A percentile compares a stretch with the other conserved stretches of the same genome.
Conservation (phyloP, 2,797 vertebrate genomes). For the Scyliorhinus canicula region DNA sequence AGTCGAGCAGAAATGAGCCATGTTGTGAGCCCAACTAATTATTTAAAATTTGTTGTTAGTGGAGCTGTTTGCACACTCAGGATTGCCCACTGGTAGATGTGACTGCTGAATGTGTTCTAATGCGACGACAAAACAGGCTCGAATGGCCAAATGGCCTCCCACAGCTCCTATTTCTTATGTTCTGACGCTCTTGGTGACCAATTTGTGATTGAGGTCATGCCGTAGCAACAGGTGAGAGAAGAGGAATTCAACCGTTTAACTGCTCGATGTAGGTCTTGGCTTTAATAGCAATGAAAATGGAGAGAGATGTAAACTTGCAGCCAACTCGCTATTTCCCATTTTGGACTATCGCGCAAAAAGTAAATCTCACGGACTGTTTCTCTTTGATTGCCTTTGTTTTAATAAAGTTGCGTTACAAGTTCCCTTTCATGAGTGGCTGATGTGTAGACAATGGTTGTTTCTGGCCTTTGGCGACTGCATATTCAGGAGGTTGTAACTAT, state of each 20-base stretch:
- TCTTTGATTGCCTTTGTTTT: not conserved
- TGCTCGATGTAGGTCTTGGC: too few relatives aligned
- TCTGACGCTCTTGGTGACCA: not conserved
- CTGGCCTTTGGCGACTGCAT: not conserved
- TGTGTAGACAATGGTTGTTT: not conserved
- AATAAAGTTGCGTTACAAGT: not conserved
- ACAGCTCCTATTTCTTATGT: not conserved
- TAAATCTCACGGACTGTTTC: not conserved
- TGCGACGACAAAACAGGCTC: too few relatives aligned
- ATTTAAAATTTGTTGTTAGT: too few relatives aligned
- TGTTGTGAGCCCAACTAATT: too few relatives aligned
- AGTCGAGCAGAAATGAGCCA: too few relatives aligned
- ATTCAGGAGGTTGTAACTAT: not conserved
- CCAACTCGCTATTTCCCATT: not conserved
- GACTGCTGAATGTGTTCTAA: too few relatives aligned
- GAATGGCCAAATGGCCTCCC: not conserved
- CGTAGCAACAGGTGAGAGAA: too few relatives aligned
- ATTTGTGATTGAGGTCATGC: too few relatives aligned
- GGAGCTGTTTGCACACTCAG: too few relatives aligned
- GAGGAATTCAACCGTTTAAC: too few relatives aligned
- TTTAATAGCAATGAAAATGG: too few relatives aligned
- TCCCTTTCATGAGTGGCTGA: not conserved
- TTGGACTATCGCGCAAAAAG: not conserved
- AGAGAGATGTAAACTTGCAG: too few relatives aligned
- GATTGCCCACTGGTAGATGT: not conserved